These are phyloP conservation scores for Megaptera novaeangliae DNA, from an alignment of 2,113 vertebrate genomes.

Conservation along the genomic window DNA sequence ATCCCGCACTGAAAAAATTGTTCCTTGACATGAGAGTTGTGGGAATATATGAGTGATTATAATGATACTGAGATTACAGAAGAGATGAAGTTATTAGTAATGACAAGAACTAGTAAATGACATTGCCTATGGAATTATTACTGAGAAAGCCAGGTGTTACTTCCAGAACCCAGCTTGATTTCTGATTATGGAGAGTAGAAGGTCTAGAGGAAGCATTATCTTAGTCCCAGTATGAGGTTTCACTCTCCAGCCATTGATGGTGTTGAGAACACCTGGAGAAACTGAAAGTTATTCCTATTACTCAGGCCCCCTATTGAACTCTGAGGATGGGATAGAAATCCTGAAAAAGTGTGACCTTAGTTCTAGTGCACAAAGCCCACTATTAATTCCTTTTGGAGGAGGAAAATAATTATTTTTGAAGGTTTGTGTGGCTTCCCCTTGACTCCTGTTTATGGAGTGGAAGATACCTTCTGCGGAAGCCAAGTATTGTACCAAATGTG, in stretches of 20 bases:
- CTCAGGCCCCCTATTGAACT: not conserved
- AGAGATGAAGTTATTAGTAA: not conserved
- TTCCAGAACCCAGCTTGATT: not conserved
- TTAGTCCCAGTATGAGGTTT: not conserved
- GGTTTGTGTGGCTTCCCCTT: not conserved
- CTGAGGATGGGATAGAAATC: not conserved
- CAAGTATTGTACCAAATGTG: not conserved
- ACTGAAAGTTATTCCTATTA: not conserved
- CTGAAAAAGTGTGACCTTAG: not conserved
- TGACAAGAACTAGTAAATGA: not conserved
- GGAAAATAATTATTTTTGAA: not conserved
- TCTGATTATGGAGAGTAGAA: not conserved
- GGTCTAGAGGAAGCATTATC: not conserved
- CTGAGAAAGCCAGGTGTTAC: not conserved
- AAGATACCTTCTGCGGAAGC: not conserved
- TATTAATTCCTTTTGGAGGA: not conserved
- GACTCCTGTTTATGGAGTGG: not conserved
- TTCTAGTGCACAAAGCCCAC: not conserved
- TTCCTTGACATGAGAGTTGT: not conserved
- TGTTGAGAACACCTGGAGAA: not conserved
- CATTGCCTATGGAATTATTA: not conserved
- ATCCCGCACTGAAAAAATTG: not conserved
- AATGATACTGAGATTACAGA: not conserved
- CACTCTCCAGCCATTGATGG: not conserved
- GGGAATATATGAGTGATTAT: not conserved